A percentile compares a stretch with the other conserved stretches of the same genome.
These are phyloP conservation scores for Lasioglossum albipes DNA, from an alignment of 1,140 invertebrate species.

Conservation along the genomic window DNA sequence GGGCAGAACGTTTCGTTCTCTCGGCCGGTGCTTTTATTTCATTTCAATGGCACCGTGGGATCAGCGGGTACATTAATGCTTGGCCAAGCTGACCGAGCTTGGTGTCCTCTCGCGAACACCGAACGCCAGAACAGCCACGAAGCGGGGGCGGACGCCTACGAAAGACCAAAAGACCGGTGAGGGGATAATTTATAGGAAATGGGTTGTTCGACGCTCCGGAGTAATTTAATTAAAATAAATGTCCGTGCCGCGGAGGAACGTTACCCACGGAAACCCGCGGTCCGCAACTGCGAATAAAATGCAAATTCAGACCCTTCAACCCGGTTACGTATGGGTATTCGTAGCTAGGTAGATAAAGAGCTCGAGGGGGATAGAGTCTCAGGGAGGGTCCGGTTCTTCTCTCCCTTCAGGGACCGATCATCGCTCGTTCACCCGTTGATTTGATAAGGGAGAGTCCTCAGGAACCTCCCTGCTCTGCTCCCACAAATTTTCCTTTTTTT, in stretches of 20 bases:
- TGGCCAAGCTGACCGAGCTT: conserved; percentile 39
- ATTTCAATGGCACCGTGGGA: conserved; percentile 79
- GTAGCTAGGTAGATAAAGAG: conserved; percentile 62
- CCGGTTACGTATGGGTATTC: conserved; percentile 55
- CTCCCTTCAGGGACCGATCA: conserved; percentile 57
- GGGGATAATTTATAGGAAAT: conserved; percentile 82
- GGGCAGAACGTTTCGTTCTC: conserved; percentile 69
- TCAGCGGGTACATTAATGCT: conserved; percentile 80
- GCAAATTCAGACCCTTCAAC: conserved; percentile 80
- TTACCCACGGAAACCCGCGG: conserved; percentile 65
- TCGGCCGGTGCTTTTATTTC: conserved; percentile 77
- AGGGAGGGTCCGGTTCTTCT: conserved; percentile 35
- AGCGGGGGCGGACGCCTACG: not conserved
- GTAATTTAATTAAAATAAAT: conserved; percentile 82
- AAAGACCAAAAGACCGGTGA: conserved; percentile 68
- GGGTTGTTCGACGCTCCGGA: conserved; percentile 80
- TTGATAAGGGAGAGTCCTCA: conserved; percentile 75
- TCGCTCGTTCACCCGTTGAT: conserved; percentile 76
- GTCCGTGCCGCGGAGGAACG: conserved; percentile 72
- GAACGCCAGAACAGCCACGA: too few species aligned
- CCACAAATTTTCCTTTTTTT: not conserved
- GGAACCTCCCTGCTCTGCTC: conserved; percentile 21
- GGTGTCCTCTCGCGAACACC: conserved; percentile 35
- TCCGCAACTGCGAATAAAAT: conserved; percentile 79
- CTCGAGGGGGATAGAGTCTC: conserved; percentile 43